Percentiles rank a stretch among this genome's conserved stretches.
phyloP scores from a whole-genome alignment of 2,888 invertebrate species.

The Noctuana brunneofusca region DNA sequence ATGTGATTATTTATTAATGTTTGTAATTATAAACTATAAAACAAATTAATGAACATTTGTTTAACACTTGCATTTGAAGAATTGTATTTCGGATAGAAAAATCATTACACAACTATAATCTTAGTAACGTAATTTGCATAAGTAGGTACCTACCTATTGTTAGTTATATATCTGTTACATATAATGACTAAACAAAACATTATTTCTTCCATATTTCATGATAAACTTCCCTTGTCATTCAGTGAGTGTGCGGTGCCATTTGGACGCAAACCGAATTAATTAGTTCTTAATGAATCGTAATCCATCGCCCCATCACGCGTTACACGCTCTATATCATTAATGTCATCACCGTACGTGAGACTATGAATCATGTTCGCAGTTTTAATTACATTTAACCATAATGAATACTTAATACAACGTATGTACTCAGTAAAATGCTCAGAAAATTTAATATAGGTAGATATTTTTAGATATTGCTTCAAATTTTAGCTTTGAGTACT shows the following conservation, averaged over 20 bases:
- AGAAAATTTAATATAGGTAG: too few species aligned
- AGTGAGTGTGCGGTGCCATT: not conserved
- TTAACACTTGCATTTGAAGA: not conserved
- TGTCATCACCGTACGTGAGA: not conserved
- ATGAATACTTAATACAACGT: too few species aligned
- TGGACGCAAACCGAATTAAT: constrained; percentile 13
- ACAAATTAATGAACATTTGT: not conserved
- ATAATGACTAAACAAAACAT: too few species aligned
- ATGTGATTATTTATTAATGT: not conserved
- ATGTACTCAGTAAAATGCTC: too few species aligned
- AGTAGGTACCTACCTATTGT: too few species aligned
- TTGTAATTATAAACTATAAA: not conserved
- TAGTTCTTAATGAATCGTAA: constrained; percentile 19
- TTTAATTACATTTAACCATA: not conserved
- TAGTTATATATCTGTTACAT: too few species aligned
- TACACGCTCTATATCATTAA: constrained; percentile 16
- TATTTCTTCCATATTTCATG: too few species aligned
- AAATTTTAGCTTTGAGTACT: too few species aligned
- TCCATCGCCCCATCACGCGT: constrained; percentile 9
- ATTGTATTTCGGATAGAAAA: too few species aligned
- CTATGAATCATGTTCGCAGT: not conserved
- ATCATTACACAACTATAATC: too few species aligned
- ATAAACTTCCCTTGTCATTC: not conserved
- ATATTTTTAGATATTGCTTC: too few species aligned
- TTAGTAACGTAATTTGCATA: too few species aligned